These are phyloP conservation scores for Iphiclides podalirius DNA, from an alignment of 2,888 invertebrate genomes.

Conservation along the genomic window DNA sequence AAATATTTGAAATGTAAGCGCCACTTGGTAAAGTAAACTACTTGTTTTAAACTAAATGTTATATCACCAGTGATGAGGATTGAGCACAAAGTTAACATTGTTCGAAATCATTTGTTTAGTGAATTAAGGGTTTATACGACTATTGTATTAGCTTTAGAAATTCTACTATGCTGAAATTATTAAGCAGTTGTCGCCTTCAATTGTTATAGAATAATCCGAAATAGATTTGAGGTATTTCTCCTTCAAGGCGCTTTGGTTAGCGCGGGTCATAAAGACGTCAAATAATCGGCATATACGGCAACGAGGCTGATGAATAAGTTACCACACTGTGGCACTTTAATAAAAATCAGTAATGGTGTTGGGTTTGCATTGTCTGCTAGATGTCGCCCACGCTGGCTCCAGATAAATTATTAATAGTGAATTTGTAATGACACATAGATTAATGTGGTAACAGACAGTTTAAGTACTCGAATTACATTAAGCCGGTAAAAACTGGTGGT, in stretches of 20 bases:
- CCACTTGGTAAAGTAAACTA: too few relatives aligned
- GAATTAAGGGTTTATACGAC: too few relatives aligned
- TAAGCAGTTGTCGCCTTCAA: too few relatives aligned
- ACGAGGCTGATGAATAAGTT: constrained; percentile 37
- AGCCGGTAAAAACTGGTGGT: too few relatives aligned
- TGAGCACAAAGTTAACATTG: too few relatives aligned
- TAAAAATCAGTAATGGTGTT: constrained; percentile 62
- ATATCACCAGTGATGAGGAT: too few relatives aligned
- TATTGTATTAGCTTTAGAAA: too few relatives aligned
- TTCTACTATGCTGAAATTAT: too few relatives aligned
- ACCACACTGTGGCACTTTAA: constrained; percentile 41
- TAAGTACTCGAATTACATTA: background rate
- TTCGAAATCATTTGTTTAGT: too few relatives aligned
- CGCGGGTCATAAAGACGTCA: constrained; percentile 2
- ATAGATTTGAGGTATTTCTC: background rate
- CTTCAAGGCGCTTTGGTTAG: background rate
- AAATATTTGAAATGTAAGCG: too few relatives aligned
- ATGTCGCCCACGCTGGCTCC: constrained; percentile 65
- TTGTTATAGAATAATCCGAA: too few relatives aligned
- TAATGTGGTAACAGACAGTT: constrained; percentile 25
- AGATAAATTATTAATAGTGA: constrained; percentile 78
- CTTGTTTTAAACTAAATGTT: too few relatives aligned
- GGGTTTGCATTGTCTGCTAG: constrained; percentile 54
- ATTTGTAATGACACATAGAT: constrained; percentile 69
- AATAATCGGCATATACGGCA: constrained; percentile 5